Base-by-base conservation (phyloP, 2,888 invertebrate genomes). In the Nowickia ferox region DNA sequence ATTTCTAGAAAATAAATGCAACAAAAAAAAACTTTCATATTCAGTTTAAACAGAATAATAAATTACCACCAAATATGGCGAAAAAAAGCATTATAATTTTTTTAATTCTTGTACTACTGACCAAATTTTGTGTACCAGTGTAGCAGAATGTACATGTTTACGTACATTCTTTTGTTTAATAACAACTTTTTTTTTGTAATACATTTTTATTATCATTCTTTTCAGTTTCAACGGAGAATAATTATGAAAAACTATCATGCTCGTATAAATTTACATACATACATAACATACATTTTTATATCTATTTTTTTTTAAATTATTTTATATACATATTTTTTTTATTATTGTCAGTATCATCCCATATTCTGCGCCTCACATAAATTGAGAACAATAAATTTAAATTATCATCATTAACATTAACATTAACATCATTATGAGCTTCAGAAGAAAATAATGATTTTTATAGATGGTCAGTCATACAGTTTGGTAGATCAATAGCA, bases 341-440 rank as follows among this genome's bases (percentile, higher is more conserved):
- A 15, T 59, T 75, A 61, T 30, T 61, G 61, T 30, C 53, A 69
- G 13, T 30, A 55, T 42, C 44, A 75, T n/a, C 30, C 38, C 57
- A 22, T 77, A 15, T 51, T 71, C 55, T 79, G 17, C 30, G 44
- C 44, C 22, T 9, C 40, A 66, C 19, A 74, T n/a, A 59, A 80
- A 74, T 74, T 19, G 66, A 59, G 79, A 79, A 79, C 71, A 79
- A 79, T 72, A 55, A 65, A 38, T 79, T 65, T 15, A n/a, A 71
- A 63, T 63, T 13, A 48, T 72, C 44, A 76, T 30, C 13, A 44
- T 51, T 3, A 61, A 65, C 55, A 48, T 72, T 38, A 76, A 17
- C 13, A 44, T 51, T 3, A 61, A 65, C 55, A 42, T 51, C 65
- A 74, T 74, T 22, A 74, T 65, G 48, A 57, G n/a, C 15, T 48